These are phyloP conservation scores for Sebastes umbrosus DNA, from an alignment of 2,797 vertebrate species.

Conservation along the genomic window DNA sequence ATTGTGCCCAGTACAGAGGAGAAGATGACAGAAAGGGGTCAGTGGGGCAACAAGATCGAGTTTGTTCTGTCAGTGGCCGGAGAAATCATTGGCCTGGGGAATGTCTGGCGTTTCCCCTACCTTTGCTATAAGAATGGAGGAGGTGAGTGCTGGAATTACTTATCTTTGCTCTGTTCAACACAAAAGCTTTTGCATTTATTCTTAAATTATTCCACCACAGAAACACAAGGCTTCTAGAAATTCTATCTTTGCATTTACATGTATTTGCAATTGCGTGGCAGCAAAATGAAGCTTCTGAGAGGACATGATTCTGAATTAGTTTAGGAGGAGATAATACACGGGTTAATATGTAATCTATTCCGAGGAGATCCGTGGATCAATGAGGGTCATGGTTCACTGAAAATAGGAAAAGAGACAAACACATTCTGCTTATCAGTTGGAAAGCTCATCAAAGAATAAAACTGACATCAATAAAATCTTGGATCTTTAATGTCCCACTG, in stretches of 20 bases:
- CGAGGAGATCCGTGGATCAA: background rate
- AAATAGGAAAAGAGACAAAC: background rate
- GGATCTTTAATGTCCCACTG: background rate
- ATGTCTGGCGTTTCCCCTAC: constrained; percentile 87
- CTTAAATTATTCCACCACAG: background rate
- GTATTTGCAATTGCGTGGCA: background rate
- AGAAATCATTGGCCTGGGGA: constrained; percentile 86
- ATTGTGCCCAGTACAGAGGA: constrained; percentile 69
- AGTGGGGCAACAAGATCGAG: constrained; percentile 86
- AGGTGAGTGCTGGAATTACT: constrained; percentile 67
- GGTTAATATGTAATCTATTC: constrained; percentile 18
- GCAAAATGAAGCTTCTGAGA: background rate
- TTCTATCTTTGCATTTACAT: background rate
- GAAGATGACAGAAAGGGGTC: constrained; percentile 83
- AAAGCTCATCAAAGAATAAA: background rate
- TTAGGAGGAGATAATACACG: background rate
- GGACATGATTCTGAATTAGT: background rate
- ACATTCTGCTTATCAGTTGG: background rate
- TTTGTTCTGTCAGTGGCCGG: constrained; percentile 85
- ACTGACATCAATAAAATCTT: background rate
- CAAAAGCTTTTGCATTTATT: background rate
- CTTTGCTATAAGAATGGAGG: constrained; percentile 87
- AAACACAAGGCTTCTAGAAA: background rate
- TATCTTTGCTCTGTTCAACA: background rate
- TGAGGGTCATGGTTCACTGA: background rate